These are phyloP conservation scores for Coturnix japonica DNA, from an alignment of 2,113 vertebrate genomes.

Conservation along the genomic window DNA sequence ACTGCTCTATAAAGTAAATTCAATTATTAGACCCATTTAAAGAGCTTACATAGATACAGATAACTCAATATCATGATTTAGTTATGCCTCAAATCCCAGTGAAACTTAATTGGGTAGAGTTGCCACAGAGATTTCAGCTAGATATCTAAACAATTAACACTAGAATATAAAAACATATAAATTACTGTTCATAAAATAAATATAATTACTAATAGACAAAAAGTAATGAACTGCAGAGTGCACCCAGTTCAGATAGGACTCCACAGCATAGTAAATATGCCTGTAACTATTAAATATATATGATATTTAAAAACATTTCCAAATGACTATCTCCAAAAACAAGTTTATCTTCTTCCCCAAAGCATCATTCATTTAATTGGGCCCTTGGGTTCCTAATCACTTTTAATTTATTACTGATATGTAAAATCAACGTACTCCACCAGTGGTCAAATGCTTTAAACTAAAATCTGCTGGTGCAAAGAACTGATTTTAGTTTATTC, in stretches of 20 bases:
- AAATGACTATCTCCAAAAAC: slow-evolving; percentile 48
- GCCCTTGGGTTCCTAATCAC: slow-evolving; percentile 53
- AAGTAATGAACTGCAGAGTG: slow-evolving; percentile 46
- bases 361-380: slow-evolving; percentile 66
- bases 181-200: slow-evolving; percentile 65
- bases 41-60: background rate
- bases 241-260: slow-evolving; percentile 34
- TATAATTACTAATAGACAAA: slow-evolving; percentile 49
- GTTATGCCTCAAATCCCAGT: background rate
- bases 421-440: slow-evolving; percentile 39
- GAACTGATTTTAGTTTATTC: slow-evolving; percentile 28
- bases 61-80: slow-evolving; percentile 25
- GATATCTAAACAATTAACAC: slow-evolving; percentile 59
- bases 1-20: slow-evolving; percentile 18
- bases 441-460: slow-evolving; percentile 52
- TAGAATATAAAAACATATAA: slow-evolving; percentile 54
- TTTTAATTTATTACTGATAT: slow-evolving; percentile 69
- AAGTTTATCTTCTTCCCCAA: slow-evolving; percentile 51
- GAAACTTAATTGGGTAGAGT: slow-evolving; percentile 40
- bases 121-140: slow-evolving; percentile 46
- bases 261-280: slow-evolving; percentile 35
- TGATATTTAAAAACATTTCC: slow-evolving; percentile 58
- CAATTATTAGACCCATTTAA: slow-evolving; percentile 21
- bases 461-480: slow-evolving; percentile 33
- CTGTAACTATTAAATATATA: slow-evolving; percentile 64